Conservation (phyloP, 2,797 vertebrate genomes). For the Periparus ater region DNA sequence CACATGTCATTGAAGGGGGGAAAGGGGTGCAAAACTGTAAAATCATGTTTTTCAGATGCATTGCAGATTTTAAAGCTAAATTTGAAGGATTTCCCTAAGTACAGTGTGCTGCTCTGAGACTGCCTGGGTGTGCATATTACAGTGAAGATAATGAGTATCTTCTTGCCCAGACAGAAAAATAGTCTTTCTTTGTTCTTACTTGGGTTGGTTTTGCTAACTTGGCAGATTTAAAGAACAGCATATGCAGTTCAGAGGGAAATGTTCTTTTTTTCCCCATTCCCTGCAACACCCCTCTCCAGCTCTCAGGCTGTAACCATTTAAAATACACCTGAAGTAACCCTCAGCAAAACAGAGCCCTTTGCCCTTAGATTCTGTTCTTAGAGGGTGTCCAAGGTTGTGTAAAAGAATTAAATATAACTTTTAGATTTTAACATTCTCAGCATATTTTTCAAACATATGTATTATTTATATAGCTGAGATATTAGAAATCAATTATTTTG, state of each 20-base stretch:
- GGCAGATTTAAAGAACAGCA: neutral
- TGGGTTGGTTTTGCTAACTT: neutral
- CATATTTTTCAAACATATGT: neutral
- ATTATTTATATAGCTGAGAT: constrained; percentile 17
- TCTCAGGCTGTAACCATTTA: neutral
- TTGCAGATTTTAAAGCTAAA: neutral
- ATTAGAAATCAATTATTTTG: constrained; percentile 21
- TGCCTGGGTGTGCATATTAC: neutral
- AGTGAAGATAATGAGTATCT: neutral
- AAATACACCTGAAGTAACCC: neutral
- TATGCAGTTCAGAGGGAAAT: neutral
- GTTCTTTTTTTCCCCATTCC: neutral
- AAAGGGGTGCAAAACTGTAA: neutral
- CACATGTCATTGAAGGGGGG: fast-evolving
- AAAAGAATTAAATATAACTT: neutral
- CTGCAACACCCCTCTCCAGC: fast-evolving
- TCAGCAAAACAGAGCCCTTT: neutral
- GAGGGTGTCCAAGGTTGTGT: neutral
- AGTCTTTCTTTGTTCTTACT: neutral
- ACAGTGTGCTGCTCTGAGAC: neutral
- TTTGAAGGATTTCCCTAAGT: neutral
- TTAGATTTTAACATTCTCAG: neutral
- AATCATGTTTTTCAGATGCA: neutral
- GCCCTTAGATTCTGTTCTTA: neutral
- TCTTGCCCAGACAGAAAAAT: neutral